A percentile compares a stretch with the other conserved stretches of the same genome.
These are phyloP conservation scores for Papilio machaon DNA, from an alignment of 1,140 invertebrate species.

Conservation along the genomic window DNA sequence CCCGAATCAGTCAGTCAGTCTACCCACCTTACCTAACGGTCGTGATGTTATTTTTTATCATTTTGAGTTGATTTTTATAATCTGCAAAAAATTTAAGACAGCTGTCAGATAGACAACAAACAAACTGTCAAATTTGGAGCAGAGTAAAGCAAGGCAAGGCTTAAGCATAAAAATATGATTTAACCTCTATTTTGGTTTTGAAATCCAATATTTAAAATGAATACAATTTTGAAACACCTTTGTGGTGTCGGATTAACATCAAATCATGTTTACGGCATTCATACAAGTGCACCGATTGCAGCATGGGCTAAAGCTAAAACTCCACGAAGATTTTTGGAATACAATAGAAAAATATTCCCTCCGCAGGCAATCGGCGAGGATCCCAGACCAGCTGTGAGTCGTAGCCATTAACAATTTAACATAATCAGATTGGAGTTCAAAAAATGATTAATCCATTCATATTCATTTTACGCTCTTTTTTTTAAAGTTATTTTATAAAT, in stretches of 20 bases:
- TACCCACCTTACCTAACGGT: neutral
- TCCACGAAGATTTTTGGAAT: slow-evolving; percentile 82
- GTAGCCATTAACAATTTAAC: slow-evolving; percentile 34
- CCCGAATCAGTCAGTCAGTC: neutral
- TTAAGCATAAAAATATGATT: neutral
- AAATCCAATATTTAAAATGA: slow-evolving; percentile 45
- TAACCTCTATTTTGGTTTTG: neutral
- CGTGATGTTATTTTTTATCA: neutral
- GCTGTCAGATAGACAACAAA: neutral
- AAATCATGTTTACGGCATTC: slow-evolving; percentile 50
- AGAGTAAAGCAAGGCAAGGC: no score
- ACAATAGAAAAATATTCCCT: slow-evolving; percentile 91
- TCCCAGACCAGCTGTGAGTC: slow-evolving; percentile 91
- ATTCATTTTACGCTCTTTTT: neutral
- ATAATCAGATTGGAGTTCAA: neutral
- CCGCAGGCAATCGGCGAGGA: slow-evolving; percentile 89
- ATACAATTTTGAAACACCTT: slow-evolving; percentile 50
- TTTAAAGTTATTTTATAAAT: no score
- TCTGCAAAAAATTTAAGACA: neutral
- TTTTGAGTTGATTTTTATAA: neutral
- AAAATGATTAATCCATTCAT: no score
- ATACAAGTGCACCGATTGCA: slow-evolving; percentile 51
- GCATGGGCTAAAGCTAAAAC: slow-evolving; percentile 67
- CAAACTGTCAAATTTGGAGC: neutral
- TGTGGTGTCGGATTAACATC: slow-evolving; percentile 40